Evolutionary conservation across 2,113 vertebrate genomes (phyloP).

Genomic region (Dascyllus trimaculatus): DNA sequence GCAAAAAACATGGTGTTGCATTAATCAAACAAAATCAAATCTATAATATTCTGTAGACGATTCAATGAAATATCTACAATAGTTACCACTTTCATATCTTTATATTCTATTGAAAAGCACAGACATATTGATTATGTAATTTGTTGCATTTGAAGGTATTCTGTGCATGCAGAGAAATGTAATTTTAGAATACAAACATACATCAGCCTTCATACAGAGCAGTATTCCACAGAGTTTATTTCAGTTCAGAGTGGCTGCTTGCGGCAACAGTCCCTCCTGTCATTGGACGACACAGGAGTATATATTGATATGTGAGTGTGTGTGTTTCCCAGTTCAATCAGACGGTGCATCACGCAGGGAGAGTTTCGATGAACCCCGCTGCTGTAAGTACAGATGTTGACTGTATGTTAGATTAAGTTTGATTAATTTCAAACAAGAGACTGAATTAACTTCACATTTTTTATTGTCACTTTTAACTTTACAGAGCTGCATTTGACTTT

Average conservation of each 20-base stretch:
- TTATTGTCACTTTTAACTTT: background rate
- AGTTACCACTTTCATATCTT: background rate
- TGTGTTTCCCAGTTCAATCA: conserved; percentile 36
- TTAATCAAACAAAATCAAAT: too few species aligned
- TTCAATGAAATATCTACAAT: too few species aligned
- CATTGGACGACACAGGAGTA: conserved; percentile 56
- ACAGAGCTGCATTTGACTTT: too few species aligned
- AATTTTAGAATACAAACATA: background rate
- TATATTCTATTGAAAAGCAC: background rate
- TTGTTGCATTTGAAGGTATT: background rate
- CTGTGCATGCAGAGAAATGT: background rate
- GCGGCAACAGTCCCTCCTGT: conserved; percentile 41
- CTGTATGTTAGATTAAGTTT: background rate
- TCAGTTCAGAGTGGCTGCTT: conserved; percentile 9
- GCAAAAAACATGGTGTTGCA: background rate
- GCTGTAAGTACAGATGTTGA: conserved; percentile 50
- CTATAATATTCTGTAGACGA: too few species aligned
- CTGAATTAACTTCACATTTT: background rate
- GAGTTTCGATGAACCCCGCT: conserved; percentile 27
- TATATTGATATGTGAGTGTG: conserved; percentile 70
- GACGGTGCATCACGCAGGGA: conserved; percentile 32
- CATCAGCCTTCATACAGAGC: background rate
- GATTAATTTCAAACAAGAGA: background rate
- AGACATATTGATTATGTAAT: background rate
- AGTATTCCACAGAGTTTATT: background rate